These are phyloP conservation scores for Neodiprion lecontei DNA, from an alignment of 1,140 invertebrate genomes.

Conservation along the genomic window DNA sequence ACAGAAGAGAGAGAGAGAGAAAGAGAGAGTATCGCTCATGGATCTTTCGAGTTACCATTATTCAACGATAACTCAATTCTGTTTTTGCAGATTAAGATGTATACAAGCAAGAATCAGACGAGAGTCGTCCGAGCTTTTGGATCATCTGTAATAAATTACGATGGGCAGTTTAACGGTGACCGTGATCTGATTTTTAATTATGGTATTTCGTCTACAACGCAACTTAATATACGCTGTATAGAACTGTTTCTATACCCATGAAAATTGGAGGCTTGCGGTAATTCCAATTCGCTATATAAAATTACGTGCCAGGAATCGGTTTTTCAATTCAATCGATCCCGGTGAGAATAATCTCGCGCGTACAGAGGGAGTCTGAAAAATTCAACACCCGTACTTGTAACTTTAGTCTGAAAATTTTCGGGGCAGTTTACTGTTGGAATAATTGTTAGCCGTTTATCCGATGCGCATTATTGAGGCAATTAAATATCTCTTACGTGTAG, in stretches of 20 bases:
- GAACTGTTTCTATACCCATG: too few species aligned
- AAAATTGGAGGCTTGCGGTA: too few species aligned
- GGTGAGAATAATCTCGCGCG: background rate
- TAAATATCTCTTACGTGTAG: conserved; percentile 53
- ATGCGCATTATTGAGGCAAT: conserved; percentile 1
- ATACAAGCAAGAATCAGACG: background rate
- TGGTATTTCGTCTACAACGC: background rate
- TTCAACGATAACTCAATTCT: background rate
- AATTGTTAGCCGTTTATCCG: background rate
- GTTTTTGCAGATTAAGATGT: background rate
- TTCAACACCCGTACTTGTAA: background rate
- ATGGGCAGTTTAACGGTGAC: background rate
- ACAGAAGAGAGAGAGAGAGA: too few species aligned
- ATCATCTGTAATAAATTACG: background rate
- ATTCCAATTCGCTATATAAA: too few species aligned
- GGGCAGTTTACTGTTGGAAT: background rate
- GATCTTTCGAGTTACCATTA: background rate
- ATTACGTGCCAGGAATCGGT: background rate
- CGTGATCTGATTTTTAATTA: background rate
- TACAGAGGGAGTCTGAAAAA: background rate
- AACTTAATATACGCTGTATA: too few species aligned
- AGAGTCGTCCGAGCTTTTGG: background rate
- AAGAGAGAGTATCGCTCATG: background rate
- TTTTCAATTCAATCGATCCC: background rate
- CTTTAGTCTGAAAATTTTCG: background rate